phyloP scores from a whole-genome alignment of 2,113 vertebrate genomes.

The Spheniscus mendiculus region DNA sequence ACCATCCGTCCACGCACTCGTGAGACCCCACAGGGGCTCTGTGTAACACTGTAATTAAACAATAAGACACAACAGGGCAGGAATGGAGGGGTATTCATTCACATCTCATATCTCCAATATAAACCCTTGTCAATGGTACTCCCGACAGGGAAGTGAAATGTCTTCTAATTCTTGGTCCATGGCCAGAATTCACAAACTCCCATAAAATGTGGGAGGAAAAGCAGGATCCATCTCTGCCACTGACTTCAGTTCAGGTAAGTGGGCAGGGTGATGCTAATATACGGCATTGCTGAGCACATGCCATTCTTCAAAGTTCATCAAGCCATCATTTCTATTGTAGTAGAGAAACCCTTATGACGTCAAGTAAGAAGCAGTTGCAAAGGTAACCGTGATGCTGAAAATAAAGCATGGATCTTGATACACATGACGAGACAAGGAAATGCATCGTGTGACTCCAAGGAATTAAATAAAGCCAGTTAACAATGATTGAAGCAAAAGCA shows the following conservation, averaged over 20 bases:
- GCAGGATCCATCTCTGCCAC: not conserved
- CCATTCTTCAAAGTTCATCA: not conserved
- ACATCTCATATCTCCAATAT: not conserved
- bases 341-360: not conserved
- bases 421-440: not conserved
- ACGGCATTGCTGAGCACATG: too few relatives aligned
- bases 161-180: not conserved
- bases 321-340: not conserved
- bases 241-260: not conserved
- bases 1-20: fast-evolving
- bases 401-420: not conserved
- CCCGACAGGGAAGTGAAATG: not conserved
- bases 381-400: not conserved
- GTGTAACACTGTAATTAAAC: not conserved
- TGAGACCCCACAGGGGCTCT: not conserved
- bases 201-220: not conserved
- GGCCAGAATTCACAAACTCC: not conserved
- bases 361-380: not conserved
- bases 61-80: not conserved
- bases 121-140: not conserved
- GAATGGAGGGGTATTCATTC: not conserved
- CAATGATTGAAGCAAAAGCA: not conserved
- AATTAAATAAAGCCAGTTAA: not conserved
- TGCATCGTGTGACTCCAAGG: not conserved
- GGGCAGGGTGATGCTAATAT: not conserved